Conservation (phyloP, 30 jellyfish, hydroid and myxozoan genomes). For the Pelagia noctiluca region DNA sequence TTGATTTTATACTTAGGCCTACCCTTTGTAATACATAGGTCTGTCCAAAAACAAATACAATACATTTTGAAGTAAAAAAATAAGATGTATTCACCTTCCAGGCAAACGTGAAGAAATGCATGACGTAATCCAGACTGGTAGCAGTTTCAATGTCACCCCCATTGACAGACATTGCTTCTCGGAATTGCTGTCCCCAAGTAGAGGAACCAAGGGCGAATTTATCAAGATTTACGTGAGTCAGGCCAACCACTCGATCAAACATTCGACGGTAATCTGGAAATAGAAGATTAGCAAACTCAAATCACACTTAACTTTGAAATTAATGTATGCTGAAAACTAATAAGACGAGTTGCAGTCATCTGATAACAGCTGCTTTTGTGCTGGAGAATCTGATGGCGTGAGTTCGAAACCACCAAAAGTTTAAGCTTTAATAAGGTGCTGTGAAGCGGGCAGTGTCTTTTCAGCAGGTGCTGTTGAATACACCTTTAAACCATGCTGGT, state of each 20-base stretch:
- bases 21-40: no score
- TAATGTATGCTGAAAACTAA: no score
- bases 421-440: no score
- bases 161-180: slow-evolving; percentile 95
- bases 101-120: slow-evolving; percentile 89
- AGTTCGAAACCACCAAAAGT: no score
- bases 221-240: slow-evolving; percentile 87
- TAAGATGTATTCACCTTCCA: slow-evolving; percentile 81
- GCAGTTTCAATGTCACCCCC: slow-evolving; percentile 97
- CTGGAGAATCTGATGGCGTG: no score
- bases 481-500: no score
- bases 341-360: no score
- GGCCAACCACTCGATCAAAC: slow-evolving; percentile 96
- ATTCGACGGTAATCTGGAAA: slow-evolving; percentile 82
- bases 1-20: no score
- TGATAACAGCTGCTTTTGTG: no score
- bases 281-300: not conserved
- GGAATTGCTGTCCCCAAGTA: slow-evolving; percentile 98
- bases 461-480: no score
- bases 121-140: slow-evolving; percentile 82
- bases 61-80: not conserved
- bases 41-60: not conserved
- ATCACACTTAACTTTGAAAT: no score
- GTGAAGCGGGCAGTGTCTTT: no score
- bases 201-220: slow-evolving; percentile 92